These are phyloP conservation scores for Pyrocoelia pectoralis DNA, from an alignment of 2,888 invertebrate genomes.

Conservation along the genomic window DNA sequence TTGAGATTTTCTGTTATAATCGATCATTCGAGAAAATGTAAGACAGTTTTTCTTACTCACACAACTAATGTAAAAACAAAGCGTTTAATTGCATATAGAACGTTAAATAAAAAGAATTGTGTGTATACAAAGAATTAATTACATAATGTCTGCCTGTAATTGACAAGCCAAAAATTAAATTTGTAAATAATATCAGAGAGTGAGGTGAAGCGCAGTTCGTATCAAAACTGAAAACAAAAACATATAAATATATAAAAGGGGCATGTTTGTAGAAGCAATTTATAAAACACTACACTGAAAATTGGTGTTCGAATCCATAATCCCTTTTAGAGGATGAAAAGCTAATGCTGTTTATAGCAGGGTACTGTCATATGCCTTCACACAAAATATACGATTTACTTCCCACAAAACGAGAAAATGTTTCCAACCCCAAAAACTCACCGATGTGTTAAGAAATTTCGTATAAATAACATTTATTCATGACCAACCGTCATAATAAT, in stretches of 20 bases:
- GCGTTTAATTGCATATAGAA: too few species aligned
- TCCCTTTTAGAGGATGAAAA: conserved; percentile 1
- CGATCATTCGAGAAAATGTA: too few species aligned
- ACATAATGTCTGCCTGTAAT: too few species aligned
- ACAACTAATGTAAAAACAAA: too few species aligned
- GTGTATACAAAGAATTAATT: too few species aligned
- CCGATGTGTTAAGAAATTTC: conserved; percentile 1
- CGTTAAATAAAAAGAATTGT: too few species aligned
- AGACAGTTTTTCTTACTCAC: too few species aligned
- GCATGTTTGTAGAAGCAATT: neutral
- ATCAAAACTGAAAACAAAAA: neutral
- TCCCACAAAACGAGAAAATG: neutral
- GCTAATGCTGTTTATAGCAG: conserved; percentile 1
- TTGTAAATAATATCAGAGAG: too few species aligned
- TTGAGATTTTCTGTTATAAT: too few species aligned
- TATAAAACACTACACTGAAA: neutral
- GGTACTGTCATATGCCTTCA: conserved; percentile 1
- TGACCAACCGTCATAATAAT: neutral
- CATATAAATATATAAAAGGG: neutral
- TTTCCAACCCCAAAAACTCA: conserved; percentile 1
- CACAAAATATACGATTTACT: conserved; percentile 1
- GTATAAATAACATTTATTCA: conserved; percentile 1
- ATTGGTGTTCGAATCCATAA: conserved; percentile 1
- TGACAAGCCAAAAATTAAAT: too few species aligned
- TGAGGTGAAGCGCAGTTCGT: too few species aligned